Base-by-base conservation (phyloP, 2,888 invertebrate species). In the Xylota sylvarum region DNA sequence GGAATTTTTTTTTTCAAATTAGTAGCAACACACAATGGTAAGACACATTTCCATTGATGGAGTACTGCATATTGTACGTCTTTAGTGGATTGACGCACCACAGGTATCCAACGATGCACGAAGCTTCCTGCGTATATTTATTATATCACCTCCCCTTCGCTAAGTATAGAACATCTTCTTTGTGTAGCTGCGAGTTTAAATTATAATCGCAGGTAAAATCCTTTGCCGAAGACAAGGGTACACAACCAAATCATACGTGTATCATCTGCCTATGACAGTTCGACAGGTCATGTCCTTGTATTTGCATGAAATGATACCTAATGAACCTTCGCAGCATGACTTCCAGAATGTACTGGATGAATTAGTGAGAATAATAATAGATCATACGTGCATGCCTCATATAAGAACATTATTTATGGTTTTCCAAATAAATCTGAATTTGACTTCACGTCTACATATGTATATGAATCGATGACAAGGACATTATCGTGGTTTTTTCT, bases 271-370 rank as follows among this genome's bases (percentile, higher is more conserved):
- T 7, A 9, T 67, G 67, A 67, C 67, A 67, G 52, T 52, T 67
- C 67, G 52, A 67, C 67, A 67, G 35, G 23, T 52, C 37, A 37
- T 52, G 52, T 43, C 52, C n/a, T 23, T 19, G 4, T 52, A 67
- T 67, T 52, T 67, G 67, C 67, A 50, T 67, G 14, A 23, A 37
- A 37, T 37, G 37, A 14, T 67, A 37, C 12, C 37, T 52, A 19
- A 52, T 50, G 37, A 67, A 52, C 37, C 52, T n/a, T 52, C 67
- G 19, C 67, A 67, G 67, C 52, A 52, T 50, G 67, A 67, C 9
- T 35, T 19, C 17, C 5, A 23, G 23, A 2, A 2, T 30, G 32
- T 35, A 12, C 5, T 32, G 5, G 17, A 1, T 65, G 14, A 48
- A 65, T 32, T 48, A 17, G 46, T 48, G 64, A 14, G 6, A 48